Evolutionary conservation across 2,888 invertebrate genomes (phyloP).

Genomic region (Andricus curvator): DNA sequence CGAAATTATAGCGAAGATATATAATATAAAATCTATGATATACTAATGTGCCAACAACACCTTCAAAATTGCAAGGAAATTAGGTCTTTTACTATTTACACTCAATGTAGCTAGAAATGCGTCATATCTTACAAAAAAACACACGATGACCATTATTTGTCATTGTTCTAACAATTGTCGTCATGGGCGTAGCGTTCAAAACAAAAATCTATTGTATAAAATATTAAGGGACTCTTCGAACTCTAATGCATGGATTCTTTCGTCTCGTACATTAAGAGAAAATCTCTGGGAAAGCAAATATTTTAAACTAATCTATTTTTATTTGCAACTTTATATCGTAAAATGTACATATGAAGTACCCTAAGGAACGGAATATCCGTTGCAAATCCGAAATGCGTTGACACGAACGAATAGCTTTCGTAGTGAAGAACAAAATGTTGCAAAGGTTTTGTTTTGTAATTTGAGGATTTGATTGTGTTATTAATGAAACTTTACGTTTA

Average conservation of each 20-base stretch:
- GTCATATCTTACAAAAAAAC: conserved; percentile 53
- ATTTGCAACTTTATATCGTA: conserved; percentile 69
- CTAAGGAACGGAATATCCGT: conserved; percentile 54
- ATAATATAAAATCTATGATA: conserved; percentile 57
- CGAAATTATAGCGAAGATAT: conserved; percentile 53
- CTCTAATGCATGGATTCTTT: conserved; percentile 68
- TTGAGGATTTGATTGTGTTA: conserved; percentile 18
- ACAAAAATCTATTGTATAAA: conserved; percentile 61
- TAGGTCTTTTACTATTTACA: conserved; percentile 65
- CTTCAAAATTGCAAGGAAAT: conserved; percentile 64
- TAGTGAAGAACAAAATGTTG: conserved; percentile 27
- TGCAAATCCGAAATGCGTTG: conserved; percentile 51
- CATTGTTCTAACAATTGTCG: conserved; percentile 64
- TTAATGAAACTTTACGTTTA: conserved; percentile 42
- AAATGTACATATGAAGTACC: conserved; percentile 63
- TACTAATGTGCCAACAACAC: conserved; percentile 74
- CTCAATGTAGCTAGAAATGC: conserved; percentile 53
- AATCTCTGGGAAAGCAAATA: conserved; percentile 62
- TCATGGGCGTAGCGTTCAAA: conserved; percentile 48
- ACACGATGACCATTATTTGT: conserved; percentile 62
- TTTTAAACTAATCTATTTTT: conserved; percentile 73
- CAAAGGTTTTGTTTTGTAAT: conserved; percentile 16
- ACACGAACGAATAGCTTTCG: conserved; percentile 43
- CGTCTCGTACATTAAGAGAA: conserved; percentile 65
- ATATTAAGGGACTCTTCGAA: conserved; percentile 65